Evolutionary conservation across 2,888 invertebrate species (phyloP), one percentile per base, ranked within the genome.

Genomic region (Ditula angustiorana): DNA sequence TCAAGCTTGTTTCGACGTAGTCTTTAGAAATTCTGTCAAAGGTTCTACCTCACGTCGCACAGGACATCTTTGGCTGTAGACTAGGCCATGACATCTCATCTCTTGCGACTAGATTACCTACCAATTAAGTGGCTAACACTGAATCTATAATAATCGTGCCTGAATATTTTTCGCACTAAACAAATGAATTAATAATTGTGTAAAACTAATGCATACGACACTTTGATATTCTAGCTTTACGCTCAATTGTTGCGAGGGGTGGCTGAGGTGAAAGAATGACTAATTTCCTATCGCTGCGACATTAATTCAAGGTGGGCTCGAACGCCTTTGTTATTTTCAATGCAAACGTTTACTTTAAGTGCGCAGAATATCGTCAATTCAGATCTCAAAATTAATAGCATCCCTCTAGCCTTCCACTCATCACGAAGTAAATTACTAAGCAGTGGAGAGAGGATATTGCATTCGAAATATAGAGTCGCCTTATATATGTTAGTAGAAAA

Each of bases 81-180:
- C 67, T 68, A 73, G 71, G 79, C 75, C 77, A 76, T 76, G 75
- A 74, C 73, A 73, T 75, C 67, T 60, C 65, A 72, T 65, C 61
- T 69, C 68, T 71, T 67, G 65, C 62, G 69, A 62, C 52, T 70
- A 66, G 59, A 64, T 50, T 55, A 66, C 65, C 63, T 55, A 66
- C 65, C 63, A 64, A 33, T 49, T 66, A 50, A 62, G 53, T 66
- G 53, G 52, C 50, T 49, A 56, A 67, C 66, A 61, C 55, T 50
- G 61, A 64, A 63, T 50, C 60, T 68, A 21, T 65, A 64, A 69
- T 61, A 69, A 70, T 71, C 69, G 76, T 76, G 76, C 72, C 78
- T 73, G 70, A 53, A 53, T 74, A 65, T 72, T 72, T 74, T 76
- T 74, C 74, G 77, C 76, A 76, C 77, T 77, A 72, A 78, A 53